Conservation (phyloP, 1,140 invertebrate species). For the Panulirus ornatus region DNA sequence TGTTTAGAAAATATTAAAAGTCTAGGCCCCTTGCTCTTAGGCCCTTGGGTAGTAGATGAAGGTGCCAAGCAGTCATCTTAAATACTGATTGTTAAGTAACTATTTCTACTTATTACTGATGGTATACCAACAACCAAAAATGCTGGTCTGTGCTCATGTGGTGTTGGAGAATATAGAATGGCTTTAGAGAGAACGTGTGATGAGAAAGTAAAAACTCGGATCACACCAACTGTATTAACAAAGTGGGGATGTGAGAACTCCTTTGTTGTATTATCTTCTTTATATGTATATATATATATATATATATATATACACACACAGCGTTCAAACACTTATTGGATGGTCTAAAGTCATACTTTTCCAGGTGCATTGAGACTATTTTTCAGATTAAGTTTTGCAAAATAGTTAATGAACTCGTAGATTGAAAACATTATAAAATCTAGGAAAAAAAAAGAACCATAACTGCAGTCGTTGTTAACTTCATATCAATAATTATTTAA, state of each 20-base stretch:
- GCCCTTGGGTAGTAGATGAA: conserved; percentile 38
- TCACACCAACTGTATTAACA: conserved; percentile 16
- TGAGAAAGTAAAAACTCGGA: neutral
- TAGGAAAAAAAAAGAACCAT: too few relatives aligned
- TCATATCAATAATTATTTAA: too few relatives aligned
- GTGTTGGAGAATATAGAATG: conserved; percentile 14
- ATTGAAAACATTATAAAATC: too few relatives aligned
- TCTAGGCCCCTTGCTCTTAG: conserved; percentile 21
- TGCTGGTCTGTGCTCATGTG: conserved; percentile 32
- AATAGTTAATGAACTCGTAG: too few relatives aligned
- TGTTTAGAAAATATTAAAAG: conserved; percentile 21
- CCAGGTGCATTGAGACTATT: too few relatives aligned
- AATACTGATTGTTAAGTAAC: neutral
- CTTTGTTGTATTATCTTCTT: neutral
- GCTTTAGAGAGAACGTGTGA: neutral
- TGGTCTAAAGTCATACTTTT: too few relatives aligned
- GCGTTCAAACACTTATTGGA: too few relatives aligned
- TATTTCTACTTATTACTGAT: conserved; percentile 25
- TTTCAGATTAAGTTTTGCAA: too few relatives aligned
- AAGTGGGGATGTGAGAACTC: conserved; percentile 34
- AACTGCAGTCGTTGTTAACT: too few relatives aligned
- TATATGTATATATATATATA: too few relatives aligned
- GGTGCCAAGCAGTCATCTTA: conserved; percentile 26
- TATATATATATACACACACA: too few relatives aligned
- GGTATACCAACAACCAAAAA: conserved; percentile 26